phyloP scores from a whole-genome alignment of 1,140 invertebrate species.

The Macrobrachium rosenbergii region DNA sequence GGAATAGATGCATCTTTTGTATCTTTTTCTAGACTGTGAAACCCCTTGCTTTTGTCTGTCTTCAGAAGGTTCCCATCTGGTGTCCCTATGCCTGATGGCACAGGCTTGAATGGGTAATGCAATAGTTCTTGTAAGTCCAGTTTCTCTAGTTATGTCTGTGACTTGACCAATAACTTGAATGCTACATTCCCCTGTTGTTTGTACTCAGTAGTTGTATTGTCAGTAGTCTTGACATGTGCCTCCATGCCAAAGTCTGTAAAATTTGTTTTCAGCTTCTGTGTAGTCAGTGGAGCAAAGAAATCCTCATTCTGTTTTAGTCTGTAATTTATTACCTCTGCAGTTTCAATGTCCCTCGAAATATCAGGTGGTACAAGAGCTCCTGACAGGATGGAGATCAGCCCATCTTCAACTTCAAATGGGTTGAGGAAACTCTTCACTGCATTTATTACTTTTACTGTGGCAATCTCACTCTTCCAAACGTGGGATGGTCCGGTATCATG shows the following conservation, averaged over 20 bases:
- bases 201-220: background rate
- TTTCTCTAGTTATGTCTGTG: background rate
- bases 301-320: background rate
- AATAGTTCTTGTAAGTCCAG: background rate
- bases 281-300: constrained; percentile 15
- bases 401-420: constrained; percentile 11
- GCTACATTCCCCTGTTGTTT: constrained; percentile 23
- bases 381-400: background rate
- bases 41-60: constrained; percentile 5
- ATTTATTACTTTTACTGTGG: background rate
- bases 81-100: constrained; percentile 17
- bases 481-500: background rate
- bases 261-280: constrained; percentile 18
- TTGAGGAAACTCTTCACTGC: constrained; percentile 11
- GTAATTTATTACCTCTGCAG: constrained; percentile 14
- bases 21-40: background rate
- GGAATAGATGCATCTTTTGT: constrained; percentile 8
- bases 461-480: background rate
- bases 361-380: background rate
- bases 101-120: no score
- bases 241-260: background rate
- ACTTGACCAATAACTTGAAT: constrained; percentile 28
- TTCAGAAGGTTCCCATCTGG: background rate
- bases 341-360: background rate
- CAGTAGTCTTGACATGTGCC: background rate